Evolutionary conservation across 2,888 invertebrate genomes (phyloP), one percentile per base, ranked within the genome.

Genomic region (Orthonevra nobilis): DNA sequence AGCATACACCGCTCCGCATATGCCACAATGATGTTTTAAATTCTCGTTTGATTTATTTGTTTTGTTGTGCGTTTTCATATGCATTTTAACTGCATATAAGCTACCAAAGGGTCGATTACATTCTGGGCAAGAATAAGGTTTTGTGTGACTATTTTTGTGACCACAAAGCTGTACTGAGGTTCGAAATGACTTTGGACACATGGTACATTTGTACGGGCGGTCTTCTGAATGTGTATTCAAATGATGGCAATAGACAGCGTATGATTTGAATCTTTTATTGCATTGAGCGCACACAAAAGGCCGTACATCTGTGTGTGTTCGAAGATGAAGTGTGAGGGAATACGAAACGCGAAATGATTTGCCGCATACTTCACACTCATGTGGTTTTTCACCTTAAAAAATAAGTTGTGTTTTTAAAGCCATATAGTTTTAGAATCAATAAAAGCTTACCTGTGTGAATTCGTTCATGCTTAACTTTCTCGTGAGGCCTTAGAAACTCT

Each of bases 401-500:
- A 23, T 17, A 54, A 19, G 14, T 12, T n/a, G 12, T n/a, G n/a
- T n/a, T n/a, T n/a, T 6, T 4, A 9, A 23, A 19, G 1, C n/a
- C 1, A 2, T 28, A 4, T 3, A 6, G 14, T 46, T n/a, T 26
- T 12, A 20, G 10, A 9, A n/a, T n/a, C n/a, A n/a, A n/a, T n/a
- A n/a, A n/a, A n/a, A n/a, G 2, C 15, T 28, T 83, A 85, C 94
- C 94, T 0, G 95, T 95, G 83, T 95, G 95, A 84, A 95, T 93
- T n/a, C 95, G 90, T 87, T 95, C 95, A 83, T 95, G 95, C 86
- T 95, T 95, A 0, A 95, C 95, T 87, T 95, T 95, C 83, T 95
- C 95, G 83, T 94, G 94, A 0, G 95, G 94, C 36, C 94, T 90
- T 1, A 92, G 90, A 83, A 95, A 95, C 74, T 92, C 90, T 60